These are phyloP conservation scores for Sialis lutaria DNA, from an alignment of 2,888 invertebrate genomes.

Conservation along the genomic window DNA sequence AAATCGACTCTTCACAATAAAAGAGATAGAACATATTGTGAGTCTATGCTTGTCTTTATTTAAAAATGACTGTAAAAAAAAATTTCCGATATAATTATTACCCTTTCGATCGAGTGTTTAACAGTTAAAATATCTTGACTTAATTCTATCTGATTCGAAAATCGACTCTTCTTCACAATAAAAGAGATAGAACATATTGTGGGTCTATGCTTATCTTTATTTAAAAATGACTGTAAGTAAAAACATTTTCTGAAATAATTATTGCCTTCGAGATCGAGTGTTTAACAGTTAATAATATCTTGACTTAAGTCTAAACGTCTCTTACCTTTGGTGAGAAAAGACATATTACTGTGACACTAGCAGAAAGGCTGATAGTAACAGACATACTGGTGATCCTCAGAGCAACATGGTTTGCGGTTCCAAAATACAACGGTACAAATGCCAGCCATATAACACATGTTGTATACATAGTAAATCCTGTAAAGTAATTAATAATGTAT, in stretches of 20 bases:
- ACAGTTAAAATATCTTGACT: too few relatives aligned
- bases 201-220: too few relatives aligned
- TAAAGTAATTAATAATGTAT: constrained; percentile 6
- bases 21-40: too few relatives aligned
- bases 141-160: too few relatives aligned
- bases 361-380: constrained; percentile 85
- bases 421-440: constrained; percentile 93
- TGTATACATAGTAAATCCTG: constrained; percentile 97
- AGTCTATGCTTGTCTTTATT: too few relatives aligned
- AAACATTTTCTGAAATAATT: not conserved
- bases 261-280: not conserved
- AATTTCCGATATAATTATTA: too few relatives aligned
- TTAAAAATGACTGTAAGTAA: too few relatives aligned
- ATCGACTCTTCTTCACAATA: too few relatives aligned
- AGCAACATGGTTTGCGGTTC: constrained; percentile 83
- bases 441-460: constrained; percentile 97
- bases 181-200: too few relatives aligned
- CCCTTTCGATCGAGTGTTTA: too few relatives aligned
- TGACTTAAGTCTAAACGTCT: not conserved
- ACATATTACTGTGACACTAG: constrained; percentile 84
- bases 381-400: constrained; percentile 90
- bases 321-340: constrained; percentile 86
- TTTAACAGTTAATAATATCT: not conserved
- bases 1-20: too few relatives aligned
- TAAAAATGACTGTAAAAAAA: too few relatives aligned